Evolutionary conservation across 2,888 invertebrate genomes (phyloP), one percentile per base, ranked within the genome.

Genomic region (Heterodera filipjevi): DNA sequence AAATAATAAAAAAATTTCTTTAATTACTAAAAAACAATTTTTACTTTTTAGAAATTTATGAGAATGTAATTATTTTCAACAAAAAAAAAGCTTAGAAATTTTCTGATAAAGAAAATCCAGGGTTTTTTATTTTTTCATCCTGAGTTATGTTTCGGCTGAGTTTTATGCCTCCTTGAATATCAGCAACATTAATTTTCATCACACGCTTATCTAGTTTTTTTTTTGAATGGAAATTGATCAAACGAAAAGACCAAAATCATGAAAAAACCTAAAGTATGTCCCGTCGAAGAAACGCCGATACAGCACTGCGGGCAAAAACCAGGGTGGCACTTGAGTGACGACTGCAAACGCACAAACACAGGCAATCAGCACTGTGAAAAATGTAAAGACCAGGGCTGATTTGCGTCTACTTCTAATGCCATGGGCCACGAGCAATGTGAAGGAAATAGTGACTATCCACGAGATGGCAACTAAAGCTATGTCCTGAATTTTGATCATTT

Each of bases 221-320:
- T 3, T 8, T 27, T 32, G 12, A 39, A 39, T 39, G n/a, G n/a
- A n/a, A n/a, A n/a, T 39, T 39, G 6, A 39, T 39, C 8, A 39
- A 39, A 39, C 12, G 39, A 10, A 0, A 39, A 39, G 12, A 10
- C 12, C 1, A 70, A 68, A 44, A 14, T 0, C 6, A 27, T n/a
- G 19, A 0, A 30, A 33, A 35, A 46, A 81, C 82, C 81, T 59
- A 66, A 72, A 53, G n/a, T 64, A 71, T 5, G 81, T 79, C 0
- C 81, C 81, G 49, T 81, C 76, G 59, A 78, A 81, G 19, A 81
- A 66, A 14, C 81, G 71, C 33, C 59, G 66, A 39, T 44, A 82
- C 8, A 77, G 49, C n/a, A 81, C 66, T 14, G 59, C 66, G 1
- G 77, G 73, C n/a, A 80, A 30, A 12, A 14, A 33, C 46, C 64